phyloP scores from a whole-genome alignment of 2,888 invertebrate species.

The Poecilus cupreus region DNA sequence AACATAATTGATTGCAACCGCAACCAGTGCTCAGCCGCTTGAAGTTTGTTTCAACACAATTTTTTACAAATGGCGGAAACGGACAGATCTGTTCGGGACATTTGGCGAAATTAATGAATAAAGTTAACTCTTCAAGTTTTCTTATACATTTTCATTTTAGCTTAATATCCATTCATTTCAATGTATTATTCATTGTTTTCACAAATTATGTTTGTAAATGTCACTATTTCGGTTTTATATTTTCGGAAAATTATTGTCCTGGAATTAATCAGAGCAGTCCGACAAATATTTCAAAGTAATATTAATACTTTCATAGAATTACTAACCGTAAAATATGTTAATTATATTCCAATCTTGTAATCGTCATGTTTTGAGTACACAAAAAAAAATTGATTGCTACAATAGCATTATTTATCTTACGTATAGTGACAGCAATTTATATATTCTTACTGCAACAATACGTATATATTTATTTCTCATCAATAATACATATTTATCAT shows the following conservation, averaged over 20 bases:
- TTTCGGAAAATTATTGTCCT: neutral
- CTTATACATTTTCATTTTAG: slow-evolving; percentile 38
- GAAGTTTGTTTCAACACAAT: slow-evolving; percentile 12
- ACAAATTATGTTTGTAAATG: neutral
- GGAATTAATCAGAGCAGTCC: neutral
- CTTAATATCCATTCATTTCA: slow-evolving; percentile 23
- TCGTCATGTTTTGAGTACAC: no score
- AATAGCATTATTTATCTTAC: no score
- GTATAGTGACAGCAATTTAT: no score
- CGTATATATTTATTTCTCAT: no score
- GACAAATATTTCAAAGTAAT: no score
- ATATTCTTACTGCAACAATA: no score
- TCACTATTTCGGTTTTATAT: slow-evolving; percentile 6
- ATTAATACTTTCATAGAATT: no score
- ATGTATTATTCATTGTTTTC: slow-evolving; percentile 17
- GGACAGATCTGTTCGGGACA: slow-evolving; percentile 39
- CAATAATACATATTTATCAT: no score
- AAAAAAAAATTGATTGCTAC: no score
- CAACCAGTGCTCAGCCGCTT: slow-evolving; percentile 2
- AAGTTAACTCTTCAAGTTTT: slow-evolving; percentile 25
- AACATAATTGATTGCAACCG: slow-evolving; percentile 20
- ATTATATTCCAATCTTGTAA: no score
- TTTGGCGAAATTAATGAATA: slow-evolving; percentile 49
- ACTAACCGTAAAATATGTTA: no score
- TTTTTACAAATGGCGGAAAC: slow-evolving; percentile 26